Evolutionary conservation across 23 tunicate species (phyloP).

Genomic region (Trididemnum nubilum): DNA sequence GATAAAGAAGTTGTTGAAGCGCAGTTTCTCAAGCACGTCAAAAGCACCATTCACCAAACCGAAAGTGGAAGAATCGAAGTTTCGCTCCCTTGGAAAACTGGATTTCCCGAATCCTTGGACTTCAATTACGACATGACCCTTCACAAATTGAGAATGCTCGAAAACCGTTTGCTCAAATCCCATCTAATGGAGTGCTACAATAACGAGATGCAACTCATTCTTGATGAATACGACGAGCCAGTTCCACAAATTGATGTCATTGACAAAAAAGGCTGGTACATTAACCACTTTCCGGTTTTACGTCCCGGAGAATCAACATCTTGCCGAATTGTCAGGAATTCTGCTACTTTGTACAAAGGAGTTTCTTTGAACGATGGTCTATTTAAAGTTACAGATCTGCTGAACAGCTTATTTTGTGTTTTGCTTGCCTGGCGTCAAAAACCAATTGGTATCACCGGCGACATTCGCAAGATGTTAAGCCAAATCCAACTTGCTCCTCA

Average conservation of each 20-base stretch:
- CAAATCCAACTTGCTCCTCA: background rate
- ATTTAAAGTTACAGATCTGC: too few species aligned
- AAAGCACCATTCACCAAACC: background rate
- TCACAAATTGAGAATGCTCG: background rate
- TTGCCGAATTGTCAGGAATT: constrained; percentile 7
- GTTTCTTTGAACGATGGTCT: too few species aligned
- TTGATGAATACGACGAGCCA: background rate
- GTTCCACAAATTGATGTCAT: background rate
- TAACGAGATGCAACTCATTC: background rate
- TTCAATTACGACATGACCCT: background rate
- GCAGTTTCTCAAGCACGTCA: background rate
- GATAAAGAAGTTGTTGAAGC: background rate
- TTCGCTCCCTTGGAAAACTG: background rate
- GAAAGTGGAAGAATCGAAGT: background rate
- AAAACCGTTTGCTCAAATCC: background rate
- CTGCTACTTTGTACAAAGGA: background rate
- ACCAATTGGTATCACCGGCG: background rate
- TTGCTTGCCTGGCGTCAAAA: background rate
- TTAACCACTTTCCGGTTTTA: constrained; percentile 10
- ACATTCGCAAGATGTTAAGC: background rate
- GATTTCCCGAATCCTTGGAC: background rate
- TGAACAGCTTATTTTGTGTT: constrained; percentile 3
- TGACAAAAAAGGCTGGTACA: background rate
- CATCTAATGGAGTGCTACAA: background rate
- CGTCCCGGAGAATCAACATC: background rate